Base-by-base conservation (phyloP, 2,797 vertebrate genomes). In the Gambelia wislizenii region DNA sequence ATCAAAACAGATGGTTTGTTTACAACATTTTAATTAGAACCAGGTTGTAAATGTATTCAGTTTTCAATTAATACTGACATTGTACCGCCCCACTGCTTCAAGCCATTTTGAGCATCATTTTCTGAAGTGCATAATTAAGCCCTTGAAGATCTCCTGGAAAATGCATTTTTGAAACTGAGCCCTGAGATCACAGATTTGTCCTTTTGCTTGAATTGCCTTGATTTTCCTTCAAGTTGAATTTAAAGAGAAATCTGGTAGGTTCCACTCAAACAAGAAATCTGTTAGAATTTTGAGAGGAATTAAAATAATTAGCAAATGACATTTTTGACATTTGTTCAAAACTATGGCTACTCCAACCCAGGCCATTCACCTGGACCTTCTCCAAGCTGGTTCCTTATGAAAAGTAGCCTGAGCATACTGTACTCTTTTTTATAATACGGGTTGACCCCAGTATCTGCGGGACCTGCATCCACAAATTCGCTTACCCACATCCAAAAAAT, bases 1-100 rank as follows among this genome's bases (percentile, higher is more conserved):
- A 85, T 85, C 64, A 85, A 79, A 85, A 79, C 39, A 85, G 42
- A 89, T 80, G 82, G 86, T 82, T 87, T 89, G 77, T 81, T 85
- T 89, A 89, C 76, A 49, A 16, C 25, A 16, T 49, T 85, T 80
- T 85, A 83, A 85, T 81, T 85, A 69, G 54, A 85, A 89, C 33
- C 77, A 74, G 67, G 42, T 39, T 89, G 83, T 85, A 83, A 85
- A 89, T 64, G 54, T 85, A 74, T 89, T 85, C 69, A 49, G 67
- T 54, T 80, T 89, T 85, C 16, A 49, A 80, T 85, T 89, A 80
- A 72, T 89, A 49, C 67, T 85, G 83, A 89, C 77, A 80, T 25
- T 74, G 76, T 85, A 27, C 52, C n/a, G 44, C 69, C 83, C 69
- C 77, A 85, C 61, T 72, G n/a, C 33, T 84, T 80, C 67, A 80